Evolutionary conservation across 2,113 vertebrate genomes (phyloP).

Genomic region (Lophochroa leadbeateri): DNA sequence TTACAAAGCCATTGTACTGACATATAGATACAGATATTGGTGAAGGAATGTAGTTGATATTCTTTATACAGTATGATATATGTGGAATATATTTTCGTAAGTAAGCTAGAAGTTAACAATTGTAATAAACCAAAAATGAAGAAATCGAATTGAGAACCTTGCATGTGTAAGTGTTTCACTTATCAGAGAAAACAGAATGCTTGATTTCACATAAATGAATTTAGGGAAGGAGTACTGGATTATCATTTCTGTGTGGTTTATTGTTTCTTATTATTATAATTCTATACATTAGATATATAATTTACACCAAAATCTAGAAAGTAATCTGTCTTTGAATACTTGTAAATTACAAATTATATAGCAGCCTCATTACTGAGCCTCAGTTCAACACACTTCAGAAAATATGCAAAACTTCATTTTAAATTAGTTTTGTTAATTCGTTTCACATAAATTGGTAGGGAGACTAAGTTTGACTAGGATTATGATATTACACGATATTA

Average conservation of each 20-base stretch:
- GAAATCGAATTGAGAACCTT: neutral
- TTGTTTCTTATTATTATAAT: neutral
- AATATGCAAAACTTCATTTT: neutral
- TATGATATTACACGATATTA: neutral
- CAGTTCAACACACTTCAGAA: neutral
- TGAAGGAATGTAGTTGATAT: conserved; percentile 25
- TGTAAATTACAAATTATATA: neutral
- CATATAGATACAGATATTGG: conserved; percentile 49
- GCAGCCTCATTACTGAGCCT: neutral
- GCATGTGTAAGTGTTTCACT: neutral
- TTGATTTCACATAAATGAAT: neutral
- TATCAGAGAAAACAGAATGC: neutral
- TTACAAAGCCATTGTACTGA: conserved; percentile 53
- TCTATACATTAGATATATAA: neutral
- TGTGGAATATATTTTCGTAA: neutral
- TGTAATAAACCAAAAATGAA: neutral
- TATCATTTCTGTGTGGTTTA: neutral
- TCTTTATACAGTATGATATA: neutral
- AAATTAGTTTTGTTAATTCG: neutral
- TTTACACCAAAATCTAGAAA: neutral
- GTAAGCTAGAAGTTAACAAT: neutral
- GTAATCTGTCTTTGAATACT: neutral
- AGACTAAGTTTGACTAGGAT: neutral
- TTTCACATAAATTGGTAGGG: neutral
- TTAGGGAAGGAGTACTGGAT: neutral